Evolutionary conservation across 2,888 invertebrate genomes (phyloP), one percentile per base, ranked within the genome.

Genomic region (Eristalis tenax): DNA sequence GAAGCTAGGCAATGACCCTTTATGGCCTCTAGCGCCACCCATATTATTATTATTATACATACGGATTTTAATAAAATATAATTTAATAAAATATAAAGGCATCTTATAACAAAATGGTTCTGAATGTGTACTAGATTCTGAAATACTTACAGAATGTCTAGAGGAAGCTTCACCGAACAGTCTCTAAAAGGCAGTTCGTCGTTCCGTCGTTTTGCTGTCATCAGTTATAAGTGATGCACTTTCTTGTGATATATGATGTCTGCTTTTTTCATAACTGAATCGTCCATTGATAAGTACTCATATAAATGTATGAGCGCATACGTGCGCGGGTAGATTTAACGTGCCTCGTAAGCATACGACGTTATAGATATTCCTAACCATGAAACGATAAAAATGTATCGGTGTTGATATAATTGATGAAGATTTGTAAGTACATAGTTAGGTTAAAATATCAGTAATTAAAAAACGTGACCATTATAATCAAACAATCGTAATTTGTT

Each of bases 141-240:
- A 10, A 28, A 15, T 90, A 93, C 93, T 93, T 91, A 93, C 93
- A 93, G 92, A 91, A 93, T 93, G 90, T 93, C 93, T 90, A 93
- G 88, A 85, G 93, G 93, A 90, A 93, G 91, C 90, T 93, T 93
- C 90, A 93, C 92, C 81, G 93, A 93, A 90, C 93, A 93, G 90
- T 93, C 93, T 90, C 92, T 92, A 87, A 93, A 89, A 89, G 92
- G 90, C 89, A 91, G 90, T 75, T 90, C 90, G 80, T 90, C 90
- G 74, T 77, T 83, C 66, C 89, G 90, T 84, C 89, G 86, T 89
- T 90, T 89, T 86, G 89, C 88, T 76, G 89, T 89, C 90, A 90
- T 90, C 89, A 89, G 83, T 87, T 87, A 74, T 66, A 70, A 88
- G 38, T 77, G 68, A 61, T 77, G 71, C 63, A 43, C 23, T 76